These are phyloP conservation scores for Ormia ochracea DNA, from an alignment of 2,888 invertebrate genomes.

Conservation along the genomic window DNA sequence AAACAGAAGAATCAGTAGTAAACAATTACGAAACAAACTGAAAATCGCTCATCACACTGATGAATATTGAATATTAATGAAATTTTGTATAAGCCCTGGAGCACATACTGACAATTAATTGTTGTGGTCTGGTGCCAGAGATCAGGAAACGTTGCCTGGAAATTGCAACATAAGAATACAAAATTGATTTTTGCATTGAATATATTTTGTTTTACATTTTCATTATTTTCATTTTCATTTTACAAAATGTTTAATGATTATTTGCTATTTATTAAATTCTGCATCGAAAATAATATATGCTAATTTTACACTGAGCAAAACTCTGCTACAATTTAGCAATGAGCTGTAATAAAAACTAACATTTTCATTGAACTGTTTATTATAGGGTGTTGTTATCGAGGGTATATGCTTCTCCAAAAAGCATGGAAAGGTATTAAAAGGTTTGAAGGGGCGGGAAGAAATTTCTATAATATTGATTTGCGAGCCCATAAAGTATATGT, in stretches of 20 bases:
- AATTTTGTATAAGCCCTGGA: neutral
- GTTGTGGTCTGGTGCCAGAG: neutral
- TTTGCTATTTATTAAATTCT: no score
- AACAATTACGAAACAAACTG: slow-evolving; percentile 1
- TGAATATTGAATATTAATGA: slow-evolving; percentile 29
- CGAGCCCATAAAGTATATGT: no score
- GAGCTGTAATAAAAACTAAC: no score
- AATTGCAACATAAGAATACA: neutral
- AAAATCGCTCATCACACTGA: slow-evolving; percentile 15
- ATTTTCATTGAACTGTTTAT: no score
- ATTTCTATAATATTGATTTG: no score
- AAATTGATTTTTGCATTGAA: neutral
- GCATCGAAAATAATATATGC: no score
- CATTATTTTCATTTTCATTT: neutral
- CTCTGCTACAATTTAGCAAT: no score
- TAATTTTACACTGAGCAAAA: no score
- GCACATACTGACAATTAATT: neutral
- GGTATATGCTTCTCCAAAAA: no score
- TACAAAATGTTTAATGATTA: neutral
- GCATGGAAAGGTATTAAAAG: no score
- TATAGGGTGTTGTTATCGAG: no score
- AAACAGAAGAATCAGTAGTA: slow-evolving; percentile 12
- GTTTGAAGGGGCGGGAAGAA: no score
- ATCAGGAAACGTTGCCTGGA: neutral
- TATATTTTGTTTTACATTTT: neutral